These are phyloP conservation scores for Struthio camelus DNA, from an alignment of 2,113 vertebrate species.

Conservation along the genomic window DNA sequence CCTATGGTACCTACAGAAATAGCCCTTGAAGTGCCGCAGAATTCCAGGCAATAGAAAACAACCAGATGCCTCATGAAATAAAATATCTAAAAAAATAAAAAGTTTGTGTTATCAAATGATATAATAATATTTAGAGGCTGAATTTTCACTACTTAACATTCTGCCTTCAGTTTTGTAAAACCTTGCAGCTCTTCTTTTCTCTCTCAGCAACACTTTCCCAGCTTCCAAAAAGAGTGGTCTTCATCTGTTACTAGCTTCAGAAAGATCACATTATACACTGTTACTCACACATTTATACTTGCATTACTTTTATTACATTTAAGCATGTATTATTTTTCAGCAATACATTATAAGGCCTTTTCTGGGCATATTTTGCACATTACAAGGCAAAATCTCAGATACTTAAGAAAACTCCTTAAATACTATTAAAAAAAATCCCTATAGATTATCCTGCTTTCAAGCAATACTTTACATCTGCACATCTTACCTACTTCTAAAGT, in stretches of 20 bases:
- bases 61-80: background rate
- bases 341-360: background rate
- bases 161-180: background rate
- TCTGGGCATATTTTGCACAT: background rate
- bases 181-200: background rate
- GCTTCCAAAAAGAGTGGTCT: background rate
- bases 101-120: background rate
- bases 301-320: background rate
- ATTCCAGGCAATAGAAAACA: background rate
- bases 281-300: background rate
- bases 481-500: background rate
- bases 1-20: background rate
- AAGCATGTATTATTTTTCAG: background rate
- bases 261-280: background rate
- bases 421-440: background rate
- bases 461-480: background rate
- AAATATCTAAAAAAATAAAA: background rate
- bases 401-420: background rate
- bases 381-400: background rate
- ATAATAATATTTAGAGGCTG: background rate
- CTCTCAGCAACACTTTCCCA: background rate
- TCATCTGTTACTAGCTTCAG: background rate
- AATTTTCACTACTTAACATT: background rate
- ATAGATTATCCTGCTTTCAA: background rate
- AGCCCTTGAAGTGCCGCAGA: background rate